phyloP scores from a whole-genome alignment of 1,140 invertebrate genomes.

The Protaetia brevitarsis region DNA sequence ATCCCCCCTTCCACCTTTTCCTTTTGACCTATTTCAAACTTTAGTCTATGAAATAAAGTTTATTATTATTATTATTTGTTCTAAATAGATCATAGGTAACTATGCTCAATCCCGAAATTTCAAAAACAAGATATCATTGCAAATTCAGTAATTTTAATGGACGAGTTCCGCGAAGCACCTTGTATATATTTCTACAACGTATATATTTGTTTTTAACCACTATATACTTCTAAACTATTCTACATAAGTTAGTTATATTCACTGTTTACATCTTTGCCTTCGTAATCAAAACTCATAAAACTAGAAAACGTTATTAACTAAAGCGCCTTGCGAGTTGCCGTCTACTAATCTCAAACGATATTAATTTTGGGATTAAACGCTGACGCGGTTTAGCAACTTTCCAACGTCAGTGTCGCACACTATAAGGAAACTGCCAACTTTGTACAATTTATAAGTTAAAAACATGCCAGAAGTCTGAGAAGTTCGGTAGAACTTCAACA shows the following conservation, averaged over 20 bases:
- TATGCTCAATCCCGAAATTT: too few relatives aligned
- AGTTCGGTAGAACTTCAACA: slow-evolving; percentile 19
- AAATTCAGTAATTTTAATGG: too few relatives aligned
- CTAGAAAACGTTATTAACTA: not conserved
- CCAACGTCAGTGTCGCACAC: slow-evolving; percentile 5
- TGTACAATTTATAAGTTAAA: slow-evolving; percentile 22
- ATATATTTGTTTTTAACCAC: too few relatives aligned
- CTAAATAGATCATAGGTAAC: too few relatives aligned
- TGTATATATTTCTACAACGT: too few relatives aligned
- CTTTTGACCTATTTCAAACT: too few relatives aligned
- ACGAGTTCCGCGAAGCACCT: too few relatives aligned
- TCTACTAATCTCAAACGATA: slow-evolving; percentile 2
- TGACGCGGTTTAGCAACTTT: slow-evolving; percentile 5
- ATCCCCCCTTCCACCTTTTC: too few relatives aligned
- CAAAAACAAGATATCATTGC: too few relatives aligned
- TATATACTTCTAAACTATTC: too few relatives aligned
- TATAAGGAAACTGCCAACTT: slow-evolving; percentile 24
- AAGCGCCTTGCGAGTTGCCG: not conserved
- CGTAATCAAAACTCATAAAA: not conserved
- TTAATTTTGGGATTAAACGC: slow-evolving; percentile 22
- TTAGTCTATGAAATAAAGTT: too few relatives aligned
- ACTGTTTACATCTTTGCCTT: not conserved
- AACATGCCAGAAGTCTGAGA: slow-evolving; percentile 23
- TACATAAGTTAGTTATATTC: not conserved
- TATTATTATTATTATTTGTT: too few relatives aligned